phyloP scores from a whole-genome alignment of 2,797 vertebrate genomes.

The Hyperoplus immaculatus region DNA sequence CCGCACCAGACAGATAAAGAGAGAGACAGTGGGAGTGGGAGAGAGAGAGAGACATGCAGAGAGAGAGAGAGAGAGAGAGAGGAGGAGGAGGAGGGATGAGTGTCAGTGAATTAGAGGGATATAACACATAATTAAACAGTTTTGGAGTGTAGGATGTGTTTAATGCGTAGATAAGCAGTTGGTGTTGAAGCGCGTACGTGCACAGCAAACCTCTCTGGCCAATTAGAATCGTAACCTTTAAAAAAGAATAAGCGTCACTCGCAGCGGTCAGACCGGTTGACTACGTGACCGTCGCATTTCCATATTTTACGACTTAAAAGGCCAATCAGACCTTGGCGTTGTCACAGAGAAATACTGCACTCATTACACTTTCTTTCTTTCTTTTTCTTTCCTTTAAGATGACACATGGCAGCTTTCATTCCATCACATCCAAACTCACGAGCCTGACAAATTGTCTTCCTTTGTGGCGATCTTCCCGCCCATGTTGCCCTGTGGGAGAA shows the following conservation, averaged over 20 bases:
- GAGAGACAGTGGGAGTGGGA: conserved; percentile 16
- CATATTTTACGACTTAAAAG: conserved; percentile 35
- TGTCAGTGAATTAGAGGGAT: conserved; percentile 46
- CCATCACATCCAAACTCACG: conserved; percentile 51
- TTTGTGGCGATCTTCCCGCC: conserved; percentile 29
- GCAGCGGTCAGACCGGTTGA: conserved; percentile 3
- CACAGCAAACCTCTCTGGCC: conserved; percentile 12
- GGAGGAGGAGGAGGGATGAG: conserved; percentile 29
- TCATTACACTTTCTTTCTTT: conserved; percentile 25
- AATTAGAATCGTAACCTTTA: conserved; percentile 24
- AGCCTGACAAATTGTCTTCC: conserved; percentile 48
- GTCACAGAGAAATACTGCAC: conserved; percentile 5
- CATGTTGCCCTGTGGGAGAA: conserved; percentile 27
- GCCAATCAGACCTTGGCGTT: conserved; percentile 1
- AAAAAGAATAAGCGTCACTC: conserved; percentile 1
- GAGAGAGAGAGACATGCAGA: conserved; percentile 8
- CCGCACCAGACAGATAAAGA: conserved; percentile 64
- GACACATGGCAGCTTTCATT: conserved; percentile 50
- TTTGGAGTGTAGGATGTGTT: conserved; percentile 62
- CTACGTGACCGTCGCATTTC: conserved; percentile 8
- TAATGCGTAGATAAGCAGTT: conserved; percentile 56
- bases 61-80: conserved; percentile 4
- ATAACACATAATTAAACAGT: conserved; percentile 52
- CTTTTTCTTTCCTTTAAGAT: conserved; percentile 22
- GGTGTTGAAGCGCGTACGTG: neutral